Conservation (phyloP, 1,140 invertebrate genomes). For the Ceratosolen solmsi region DNA sequence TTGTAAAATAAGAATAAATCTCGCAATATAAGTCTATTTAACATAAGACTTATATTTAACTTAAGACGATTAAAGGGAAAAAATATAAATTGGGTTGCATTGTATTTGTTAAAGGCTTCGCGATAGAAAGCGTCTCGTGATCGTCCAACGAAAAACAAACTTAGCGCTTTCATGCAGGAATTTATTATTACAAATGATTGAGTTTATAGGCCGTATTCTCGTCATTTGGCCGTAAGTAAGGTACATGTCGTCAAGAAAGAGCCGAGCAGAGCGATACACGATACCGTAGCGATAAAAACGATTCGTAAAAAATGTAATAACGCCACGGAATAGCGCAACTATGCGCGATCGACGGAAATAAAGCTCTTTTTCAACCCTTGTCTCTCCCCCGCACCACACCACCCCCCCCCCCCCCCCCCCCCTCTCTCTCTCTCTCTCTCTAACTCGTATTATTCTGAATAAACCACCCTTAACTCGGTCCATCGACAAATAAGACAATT, state of each 20-base stretch:
- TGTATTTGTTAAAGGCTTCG: slow-evolving; percentile 24
- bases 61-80: background rate
- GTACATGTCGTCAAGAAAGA: background rate
- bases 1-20: background rate
- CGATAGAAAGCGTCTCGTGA: background rate
- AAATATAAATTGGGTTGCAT: background rate
- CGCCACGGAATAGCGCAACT: background rate
- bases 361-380: background rate
- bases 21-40: background rate
- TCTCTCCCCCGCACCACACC: too few species aligned
- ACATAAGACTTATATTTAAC: background rate
- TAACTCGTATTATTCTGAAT: background rate
- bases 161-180: background rate
- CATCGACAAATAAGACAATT: background rate
- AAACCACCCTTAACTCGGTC: background rate
- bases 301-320: slow-evolving; percentile 33
- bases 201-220: slow-evolving; percentile 30
- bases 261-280: background rate
- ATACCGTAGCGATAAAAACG: slow-evolving; percentile 13
- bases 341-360: background rate
- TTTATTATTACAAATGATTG: slow-evolving; percentile 40
- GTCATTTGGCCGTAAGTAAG: background rate
- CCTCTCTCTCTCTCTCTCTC: background rate
- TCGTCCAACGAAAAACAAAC: background rate
- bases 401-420: background rate